phyloP scores from a whole-genome alignment of 2,113 vertebrate species.

The Tachysurus fulvidraco region DNA sequence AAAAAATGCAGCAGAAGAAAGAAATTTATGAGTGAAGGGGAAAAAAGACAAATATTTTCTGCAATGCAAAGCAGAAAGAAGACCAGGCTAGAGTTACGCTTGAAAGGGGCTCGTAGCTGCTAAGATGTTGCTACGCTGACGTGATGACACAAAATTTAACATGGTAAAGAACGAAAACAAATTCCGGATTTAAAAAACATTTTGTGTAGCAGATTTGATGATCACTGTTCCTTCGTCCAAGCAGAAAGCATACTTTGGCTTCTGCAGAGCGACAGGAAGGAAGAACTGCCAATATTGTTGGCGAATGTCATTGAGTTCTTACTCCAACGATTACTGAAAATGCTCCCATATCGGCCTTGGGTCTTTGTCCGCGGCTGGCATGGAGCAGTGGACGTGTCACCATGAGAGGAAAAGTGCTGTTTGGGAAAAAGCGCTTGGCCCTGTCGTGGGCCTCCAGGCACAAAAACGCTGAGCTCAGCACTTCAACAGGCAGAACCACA shows the following conservation, averaged over 20 bases:
- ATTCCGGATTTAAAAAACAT: background rate
- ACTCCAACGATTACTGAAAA: background rate
- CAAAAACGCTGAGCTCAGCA: conserved; percentile 68
- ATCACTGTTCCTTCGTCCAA: background rate
- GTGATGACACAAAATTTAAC: background rate
- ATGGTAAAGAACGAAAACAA: background rate
- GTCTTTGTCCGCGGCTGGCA: background rate
- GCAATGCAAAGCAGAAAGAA: conserved; percentile 87
- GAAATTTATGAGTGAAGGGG: conserved; percentile 83
- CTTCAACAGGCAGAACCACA: conserved; percentile 49
- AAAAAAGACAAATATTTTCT: conserved; percentile 89
- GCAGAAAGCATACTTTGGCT: background rate
- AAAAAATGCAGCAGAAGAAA: conserved; percentile 65
- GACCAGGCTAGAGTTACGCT: conserved; percentile 70
- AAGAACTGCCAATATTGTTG: background rate
- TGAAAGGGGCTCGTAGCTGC: conserved; percentile 53
- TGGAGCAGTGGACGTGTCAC: conserved; percentile 57
- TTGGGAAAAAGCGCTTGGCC: conserved; percentile 72
- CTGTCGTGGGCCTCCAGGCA: conserved; percentile 65
- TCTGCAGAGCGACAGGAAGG: background rate
- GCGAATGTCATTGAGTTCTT: background rate
- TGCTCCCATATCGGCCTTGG: background rate
- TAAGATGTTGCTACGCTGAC: conserved; percentile 15
- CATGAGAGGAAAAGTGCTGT: conserved; percentile 67
- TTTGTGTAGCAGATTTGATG: background rate